phyloP scores from a whole-genome alignment of 2,888 invertebrate genomes.

The Tolmerus cingulatus region DNA sequence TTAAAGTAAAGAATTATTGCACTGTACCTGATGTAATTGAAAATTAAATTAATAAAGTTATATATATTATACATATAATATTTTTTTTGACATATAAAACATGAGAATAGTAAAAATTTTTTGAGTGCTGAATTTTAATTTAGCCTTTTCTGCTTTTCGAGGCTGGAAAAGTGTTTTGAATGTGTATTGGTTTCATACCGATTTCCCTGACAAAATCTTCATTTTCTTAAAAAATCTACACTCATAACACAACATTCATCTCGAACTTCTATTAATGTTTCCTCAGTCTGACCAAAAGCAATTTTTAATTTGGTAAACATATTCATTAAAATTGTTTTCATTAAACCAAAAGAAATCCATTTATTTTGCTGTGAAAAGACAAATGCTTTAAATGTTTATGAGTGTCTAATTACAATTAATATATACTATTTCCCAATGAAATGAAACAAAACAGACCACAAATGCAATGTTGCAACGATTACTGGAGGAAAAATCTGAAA shows the following conservation, averaged over 20 bases:
- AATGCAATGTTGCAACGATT: slow-evolving; percentile 72
- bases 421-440: not conserved
- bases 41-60: too few relatives aligned
- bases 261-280: not conserved
- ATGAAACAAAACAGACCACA: slow-evolving; percentile 65
- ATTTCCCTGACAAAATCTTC: too few relatives aligned
- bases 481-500: slow-evolving; percentile 57
- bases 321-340: not conserved
- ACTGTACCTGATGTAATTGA: too few relatives aligned
- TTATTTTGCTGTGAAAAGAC: not conserved
- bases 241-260: not conserved
- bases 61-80: too few relatives aligned
- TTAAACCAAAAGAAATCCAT: not conserved
- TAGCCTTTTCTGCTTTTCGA: too few relatives aligned
- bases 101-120: too few relatives aligned
- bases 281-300: not conserved
- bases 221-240: not conserved
- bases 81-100: too few relatives aligned
- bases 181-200: too few relatives aligned
- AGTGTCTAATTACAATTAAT: not conserved
- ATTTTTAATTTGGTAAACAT: not conserved
- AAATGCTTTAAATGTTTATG: not conserved
- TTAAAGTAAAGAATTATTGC: not conserved
- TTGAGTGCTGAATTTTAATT: too few relatives aligned
- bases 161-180: too few relatives aligned